Base-by-base conservation (phyloP, 2,888 invertebrate genomes). In the Limenitis camilla region DNA sequence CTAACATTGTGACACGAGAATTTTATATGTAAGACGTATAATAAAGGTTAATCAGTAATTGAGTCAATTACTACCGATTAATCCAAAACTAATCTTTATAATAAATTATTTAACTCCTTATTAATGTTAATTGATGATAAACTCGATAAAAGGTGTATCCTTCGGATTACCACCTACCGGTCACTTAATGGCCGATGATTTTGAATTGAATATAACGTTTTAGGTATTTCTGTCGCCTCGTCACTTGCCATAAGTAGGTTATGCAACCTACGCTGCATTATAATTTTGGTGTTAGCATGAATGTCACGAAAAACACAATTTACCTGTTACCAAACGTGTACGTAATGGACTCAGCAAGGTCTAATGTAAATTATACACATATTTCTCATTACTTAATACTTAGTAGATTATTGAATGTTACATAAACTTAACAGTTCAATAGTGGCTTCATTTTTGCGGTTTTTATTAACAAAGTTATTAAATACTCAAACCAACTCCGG, bases 191-290 rank as follows among this genome's bases (percentile, higher is more conserved):
- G 62, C 61, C 67, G 57, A 63, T 58, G 56, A 48, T 56, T 61
- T 62, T 66, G 39, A 47, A 40, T 49, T 46, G 49, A 43, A 46
- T 53, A 66, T 74, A 73, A 72, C 67, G 68, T 72, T 77, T 76
- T 63, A 64, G 58, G 62, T 66, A 67, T 66, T 65, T 65, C 65
- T 38, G 63, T 67, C 67, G 63, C 59, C 64, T 64, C 65, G 59
- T 66, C 64, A 55, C 60, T 51, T 50, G 56, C 63, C 63, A 61
- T 67, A 68, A 65, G 62, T 63, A 64, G 69, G 65, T 59, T 62
- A 61, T 52, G 60, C 72, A 58, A 59, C 73, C 74, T 70, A 74
- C 74, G 69, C 70, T 52, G 61, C 59, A 60, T 62, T 68, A 67
- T 65, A 63, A 69, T 70, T 71, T 61, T 59, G 63, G 66, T 62